Base-by-base conservation (phyloP, 1,140 invertebrate genomes). In the Drosophila burlai region DNA sequence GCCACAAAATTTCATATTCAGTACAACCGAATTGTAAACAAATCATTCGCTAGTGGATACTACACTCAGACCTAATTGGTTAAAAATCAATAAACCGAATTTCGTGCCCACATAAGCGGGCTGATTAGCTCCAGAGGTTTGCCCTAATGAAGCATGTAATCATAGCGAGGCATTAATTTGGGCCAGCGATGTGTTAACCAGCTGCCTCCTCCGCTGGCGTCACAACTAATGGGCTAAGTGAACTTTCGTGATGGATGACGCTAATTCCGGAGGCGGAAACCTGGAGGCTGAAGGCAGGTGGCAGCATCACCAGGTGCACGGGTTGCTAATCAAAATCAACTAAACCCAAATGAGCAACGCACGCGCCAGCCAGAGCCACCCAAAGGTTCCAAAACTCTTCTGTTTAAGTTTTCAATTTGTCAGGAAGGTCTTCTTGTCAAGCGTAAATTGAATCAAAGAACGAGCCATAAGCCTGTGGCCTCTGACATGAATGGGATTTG, bases 241-340 rank as follows among this genome's bases (percentile, higher is more conserved):
- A 66, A 54, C 72, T 76, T 45, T 87, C 58, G 80, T 87, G 83
- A 87, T 83, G 77, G 73, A 89, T 89, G 80, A 67, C 49, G 78
- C 78, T 71, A 69, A 85, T 78, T 72, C 67, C 62, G 38, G 74
- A 46, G 60, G 68, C 59, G 46, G 69, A 65, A 78, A 65, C 21
- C 63, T 45, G 62, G 64, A 74, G 65, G 21, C 63, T 52, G 69
- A 61, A 74, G 75, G 26, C 68, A 72, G 61, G 45, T 52, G 71
- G 69, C 16, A 31, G 49, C 34, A 26, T 38, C 61, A 54, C 64
- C 59, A 55, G 66, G 55, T 77, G 61, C 16, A 42, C 24, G 52
- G 10, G 38, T 34, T 73, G 82, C 64, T 86, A 86, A 89, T 83
- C 80, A 65, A 89, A 81, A 75, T 72, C 66, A 81, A 87, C 84